Evolutionary conservation across 1,140 invertebrate species (phyloP).

Genomic region (Globodera ellingtonae): DNA sequence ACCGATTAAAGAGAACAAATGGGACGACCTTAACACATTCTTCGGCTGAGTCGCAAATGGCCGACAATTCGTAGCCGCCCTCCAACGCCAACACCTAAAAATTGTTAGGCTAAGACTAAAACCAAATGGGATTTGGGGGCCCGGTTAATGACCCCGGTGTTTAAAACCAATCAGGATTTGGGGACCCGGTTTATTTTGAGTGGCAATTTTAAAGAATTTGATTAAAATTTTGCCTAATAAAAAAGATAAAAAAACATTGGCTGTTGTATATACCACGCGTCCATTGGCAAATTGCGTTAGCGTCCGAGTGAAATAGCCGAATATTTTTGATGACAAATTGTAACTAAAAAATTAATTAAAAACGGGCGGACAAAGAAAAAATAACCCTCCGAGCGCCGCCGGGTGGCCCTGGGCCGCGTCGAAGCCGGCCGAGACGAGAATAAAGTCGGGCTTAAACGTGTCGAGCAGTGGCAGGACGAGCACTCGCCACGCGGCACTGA

Average conservation of each 20-base stretch:
- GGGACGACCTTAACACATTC: slow-evolving; percentile 76
- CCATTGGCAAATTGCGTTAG: slow-evolving; percentile 85
- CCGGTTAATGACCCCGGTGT: too few relatives aligned
- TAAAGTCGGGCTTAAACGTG: slow-evolving; percentile 89
- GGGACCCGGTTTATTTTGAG: too few relatives aligned
- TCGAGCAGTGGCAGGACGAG: slow-evolving; percentile 88
- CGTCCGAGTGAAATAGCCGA: slow-evolving; percentile 93
- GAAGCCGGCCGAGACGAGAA: slow-evolving; percentile 95
- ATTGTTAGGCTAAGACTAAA: too few relatives aligned
- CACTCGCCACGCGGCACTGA: slow-evolving; percentile 82
- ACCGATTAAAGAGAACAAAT: not conserved
- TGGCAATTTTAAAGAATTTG: too few relatives aligned
- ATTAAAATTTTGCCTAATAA: too few relatives aligned
- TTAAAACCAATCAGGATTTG: too few relatives aligned
- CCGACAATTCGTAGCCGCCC: slow-evolving; percentile 85
- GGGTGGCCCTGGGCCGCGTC: slow-evolving; percentile 93
- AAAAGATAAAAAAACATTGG: not conserved
- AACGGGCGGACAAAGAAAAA: slow-evolving; percentile 49
- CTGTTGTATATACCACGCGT: slow-evolving; percentile 71
- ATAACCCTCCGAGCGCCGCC: slow-evolving; percentile 89
- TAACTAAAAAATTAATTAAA: slow-evolving; percentile 52
- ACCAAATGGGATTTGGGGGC: not conserved
- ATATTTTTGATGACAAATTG: slow-evolving; percentile 68
- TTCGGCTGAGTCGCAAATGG: slow-evolving; percentile 95
- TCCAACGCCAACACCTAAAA: slow-evolving; percentile 75